Evolutionary conservation across 2,113 vertebrate species (phyloP).

Genomic region (Dinomys branickii): DNA sequence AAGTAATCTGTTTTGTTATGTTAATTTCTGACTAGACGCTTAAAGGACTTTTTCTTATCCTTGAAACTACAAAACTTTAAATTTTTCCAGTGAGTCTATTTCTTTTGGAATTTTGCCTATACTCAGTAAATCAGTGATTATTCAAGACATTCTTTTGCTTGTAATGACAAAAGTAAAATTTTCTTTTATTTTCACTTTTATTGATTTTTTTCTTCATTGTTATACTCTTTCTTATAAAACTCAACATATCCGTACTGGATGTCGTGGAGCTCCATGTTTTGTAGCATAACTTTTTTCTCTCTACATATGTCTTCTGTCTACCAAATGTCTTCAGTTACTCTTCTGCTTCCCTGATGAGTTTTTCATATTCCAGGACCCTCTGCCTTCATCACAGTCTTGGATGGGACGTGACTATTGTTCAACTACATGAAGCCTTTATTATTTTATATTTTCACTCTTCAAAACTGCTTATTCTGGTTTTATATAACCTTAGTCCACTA

Average conservation of each 20-base stretch:
- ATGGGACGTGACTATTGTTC: conserved; percentile 46
- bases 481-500: background rate
- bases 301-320: background rate
- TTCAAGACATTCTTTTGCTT: conserved; percentile 18
- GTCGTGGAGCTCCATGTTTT: background rate
- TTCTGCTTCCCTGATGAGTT: conserved; percentile 31
- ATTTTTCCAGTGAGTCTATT: background rate
- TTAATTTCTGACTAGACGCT: conserved; percentile 10
- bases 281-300: conserved; percentile 9
- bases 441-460: conserved; percentile 1
- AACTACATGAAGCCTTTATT: background rate
- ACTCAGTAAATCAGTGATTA: background rate
- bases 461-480: conserved; percentile 29
- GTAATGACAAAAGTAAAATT: background rate
- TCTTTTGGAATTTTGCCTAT: conserved; percentile 6
- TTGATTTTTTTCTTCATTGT: background rate
- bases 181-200: conserved; percentile 12
- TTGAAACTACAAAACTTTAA: conserved; percentile 50
- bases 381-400: conserved; percentile 20
- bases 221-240: background rate
- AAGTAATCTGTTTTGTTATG: conserved; percentile 5
- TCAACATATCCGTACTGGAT: background rate
- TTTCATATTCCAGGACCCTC: background rate
- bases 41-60: background rate
- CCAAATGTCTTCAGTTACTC: background rate